Percentiles rank a stretch among this genome's conserved stretches.
These are phyloP conservation scores for Pagetopsis macropterus DNA, from an alignment of 2,797 vertebrate genomes.

Conservation along the genomic window DNA sequence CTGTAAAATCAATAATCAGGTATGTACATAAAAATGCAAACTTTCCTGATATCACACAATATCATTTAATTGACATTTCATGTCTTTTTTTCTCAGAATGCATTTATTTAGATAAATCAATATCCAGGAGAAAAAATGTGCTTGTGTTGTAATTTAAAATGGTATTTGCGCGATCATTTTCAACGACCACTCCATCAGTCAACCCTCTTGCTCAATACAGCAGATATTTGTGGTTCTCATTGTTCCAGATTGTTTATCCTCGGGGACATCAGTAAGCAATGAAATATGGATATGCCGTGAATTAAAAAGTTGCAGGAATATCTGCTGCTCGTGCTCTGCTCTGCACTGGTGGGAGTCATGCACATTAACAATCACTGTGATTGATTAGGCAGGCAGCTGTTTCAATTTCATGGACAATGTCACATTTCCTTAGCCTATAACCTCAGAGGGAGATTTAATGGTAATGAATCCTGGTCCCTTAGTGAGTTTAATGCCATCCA, in stretches of 20 bases:
- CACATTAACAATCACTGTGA: conserved; percentile 69
- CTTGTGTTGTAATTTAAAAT: conserved; percentile 67
- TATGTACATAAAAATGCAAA: neutral
- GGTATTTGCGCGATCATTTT: conserved; percentile 69
- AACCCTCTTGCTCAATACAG: conserved; percentile 57
- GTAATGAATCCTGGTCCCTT: conserved; percentile 73
- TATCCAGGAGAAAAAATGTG: conserved; percentile 48
- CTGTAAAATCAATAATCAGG: neutral
- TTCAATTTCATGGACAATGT: conserved; percentile 77
- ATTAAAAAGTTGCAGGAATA: conserved; percentile 66
- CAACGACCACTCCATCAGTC: conserved; percentile 69
- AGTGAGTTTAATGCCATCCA: conserved; percentile 69
- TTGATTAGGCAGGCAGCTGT: conserved; percentile 70
- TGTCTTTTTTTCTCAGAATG: conserved; percentile 21
- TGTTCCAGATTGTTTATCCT: conserved; percentile 62
- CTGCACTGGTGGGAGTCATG: conserved; percentile 46
- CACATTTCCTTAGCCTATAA: conserved; percentile 73
- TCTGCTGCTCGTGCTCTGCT: conserved; percentile 52
- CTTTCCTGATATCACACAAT: conserved; percentile 7
- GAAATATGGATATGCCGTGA: conserved; percentile 69
- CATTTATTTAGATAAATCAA: conserved; percentile 61
- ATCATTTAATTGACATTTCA: conserved; percentile 35
- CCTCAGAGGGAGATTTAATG: conserved; percentile 76
- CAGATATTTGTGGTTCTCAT: conserved; percentile 56
- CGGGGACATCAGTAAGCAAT: conserved; percentile 49